Percentiles rank a stretch among this genome's conserved stretches.
These are phyloP conservation scores for Sphenopsis melanotis DNA, from an alignment of 2,797 vertebrate genomes.

Conservation along the genomic window DNA sequence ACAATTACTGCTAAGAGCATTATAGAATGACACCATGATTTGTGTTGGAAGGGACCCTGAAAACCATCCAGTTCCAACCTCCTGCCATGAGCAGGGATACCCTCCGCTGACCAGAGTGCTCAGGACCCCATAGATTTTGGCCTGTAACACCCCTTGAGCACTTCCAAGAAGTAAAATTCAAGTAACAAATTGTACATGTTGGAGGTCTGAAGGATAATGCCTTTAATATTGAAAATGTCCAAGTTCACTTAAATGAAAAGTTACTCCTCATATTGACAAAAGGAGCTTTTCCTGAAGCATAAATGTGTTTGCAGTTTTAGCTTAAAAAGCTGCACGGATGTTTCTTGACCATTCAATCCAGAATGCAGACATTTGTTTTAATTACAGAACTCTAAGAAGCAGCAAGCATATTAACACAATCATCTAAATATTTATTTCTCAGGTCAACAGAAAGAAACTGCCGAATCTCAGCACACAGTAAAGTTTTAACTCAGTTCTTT, in stretches of 20 bases:
- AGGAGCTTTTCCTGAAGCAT: background rate
- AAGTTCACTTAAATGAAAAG: background rate
- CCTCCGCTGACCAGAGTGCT: background rate
- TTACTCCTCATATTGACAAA: background rate
- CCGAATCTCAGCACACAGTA: background rate
- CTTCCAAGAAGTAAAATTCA: background rate
- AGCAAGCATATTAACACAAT: background rate
- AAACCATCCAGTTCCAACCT: background rate
- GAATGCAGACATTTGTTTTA: background rate
- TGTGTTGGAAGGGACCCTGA: background rate
- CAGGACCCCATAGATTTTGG: background rate
- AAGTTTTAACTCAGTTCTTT: background rate
- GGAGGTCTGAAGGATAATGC: background rate
- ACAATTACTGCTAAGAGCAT: background rate
- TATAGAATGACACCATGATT: background rate
- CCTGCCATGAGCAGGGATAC: background rate
- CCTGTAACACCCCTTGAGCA: background rate
- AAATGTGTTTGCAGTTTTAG: background rate
- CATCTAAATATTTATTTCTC: background rate
- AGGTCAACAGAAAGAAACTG: background rate
- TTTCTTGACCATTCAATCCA: background rate
- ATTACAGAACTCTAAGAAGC: background rate
- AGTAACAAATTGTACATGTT: background rate
- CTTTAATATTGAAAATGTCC: background rate
- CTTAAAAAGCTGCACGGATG: background rate